Evolutionary conservation across 30 jellyfish, hydroid and myxozoan species (phyloP).

Genomic region (Nemopilema nomurai): DNA sequence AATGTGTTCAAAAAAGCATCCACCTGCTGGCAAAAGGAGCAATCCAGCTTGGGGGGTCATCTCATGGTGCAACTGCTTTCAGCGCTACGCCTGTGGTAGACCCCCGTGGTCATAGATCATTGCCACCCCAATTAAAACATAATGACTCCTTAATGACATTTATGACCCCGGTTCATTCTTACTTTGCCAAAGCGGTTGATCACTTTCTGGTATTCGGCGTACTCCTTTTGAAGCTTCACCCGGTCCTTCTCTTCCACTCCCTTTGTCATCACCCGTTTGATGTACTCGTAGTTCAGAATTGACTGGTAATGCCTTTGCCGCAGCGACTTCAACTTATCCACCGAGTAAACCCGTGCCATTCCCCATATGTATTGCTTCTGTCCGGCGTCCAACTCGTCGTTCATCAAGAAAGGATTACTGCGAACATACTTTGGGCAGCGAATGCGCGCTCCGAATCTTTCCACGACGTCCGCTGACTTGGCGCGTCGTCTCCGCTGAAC

Average conservation of each 20-base stretch:
- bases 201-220: constrained; percentile 37
- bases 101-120: too few species aligned
- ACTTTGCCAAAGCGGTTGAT: constrained; percentile 63
- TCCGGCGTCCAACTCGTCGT: constrained; percentile 77
- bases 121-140: too few species aligned
- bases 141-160: too few species aligned
- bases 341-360: constrained; percentile 76
- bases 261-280: constrained; percentile 59
- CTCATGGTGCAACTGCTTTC: too few species aligned
- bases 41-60: too few species aligned
- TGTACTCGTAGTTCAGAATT: constrained; percentile 66
- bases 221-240: constrained; percentile 69
- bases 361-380: constrained; percentile 89
- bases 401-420: constrained; percentile 51
- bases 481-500: constrained; percentile 41
- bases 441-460: constrained; percentile 63
- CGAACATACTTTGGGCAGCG: constrained; percentile 39
- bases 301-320: constrained; percentile 65
- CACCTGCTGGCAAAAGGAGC: too few species aligned
- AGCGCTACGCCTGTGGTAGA: too few species aligned
- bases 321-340: constrained; percentile 45
- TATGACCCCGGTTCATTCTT: neutral
- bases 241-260: constrained; percentile 60
- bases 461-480: constrained; percentile 61
- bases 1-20: too few species aligned